These are phyloP conservation scores for Steinernema feltiae DNA, from an alignment of 1,140 invertebrate genomes.

Conservation along the genomic window DNA sequence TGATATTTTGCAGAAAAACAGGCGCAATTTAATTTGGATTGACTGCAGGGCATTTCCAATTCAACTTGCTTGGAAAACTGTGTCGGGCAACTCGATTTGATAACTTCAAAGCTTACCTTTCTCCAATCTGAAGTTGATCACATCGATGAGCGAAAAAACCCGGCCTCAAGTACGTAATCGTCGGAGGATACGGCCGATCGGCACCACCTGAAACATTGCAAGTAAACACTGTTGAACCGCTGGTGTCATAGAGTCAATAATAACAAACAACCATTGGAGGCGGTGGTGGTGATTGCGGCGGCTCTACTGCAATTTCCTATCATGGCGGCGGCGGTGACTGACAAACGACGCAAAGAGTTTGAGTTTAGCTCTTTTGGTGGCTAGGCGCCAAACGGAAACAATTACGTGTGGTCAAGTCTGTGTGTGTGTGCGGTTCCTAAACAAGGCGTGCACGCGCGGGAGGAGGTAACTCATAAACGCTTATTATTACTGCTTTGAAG, in stretches of 20 bases:
- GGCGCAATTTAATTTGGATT: too few species aligned
- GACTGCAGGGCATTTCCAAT: too few species aligned
- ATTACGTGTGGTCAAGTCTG: background rate
- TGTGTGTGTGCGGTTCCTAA: background rate
- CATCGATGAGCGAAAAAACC: conserved; percentile 64
- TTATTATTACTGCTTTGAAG: background rate
- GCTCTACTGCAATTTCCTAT: conserved; percentile 5
- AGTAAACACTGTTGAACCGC: background rate
- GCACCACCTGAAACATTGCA: conserved; percentile 62
- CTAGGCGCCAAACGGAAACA: background rate
- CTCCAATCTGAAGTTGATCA: conserved; percentile 65
- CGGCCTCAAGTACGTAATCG: conserved; percentile 64
- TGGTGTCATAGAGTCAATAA: background rate
- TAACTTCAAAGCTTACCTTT: conserved; percentile 64
- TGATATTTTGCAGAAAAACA: too few species aligned
- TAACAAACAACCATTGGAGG: background rate
- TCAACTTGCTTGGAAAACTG: too few species aligned
- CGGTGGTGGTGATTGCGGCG: too few species aligned
- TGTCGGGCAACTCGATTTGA: background rate
- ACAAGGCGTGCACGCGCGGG: background rate
- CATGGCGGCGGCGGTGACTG: background rate
- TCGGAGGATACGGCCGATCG: conserved; percentile 63
- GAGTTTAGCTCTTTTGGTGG: background rate
- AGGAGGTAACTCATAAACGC: background rate
- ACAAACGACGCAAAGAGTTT: too few species aligned